Evolutionary conservation across 2,888 invertebrate genomes (phyloP).

Genomic region (Nemotelus nigrinus): DNA sequence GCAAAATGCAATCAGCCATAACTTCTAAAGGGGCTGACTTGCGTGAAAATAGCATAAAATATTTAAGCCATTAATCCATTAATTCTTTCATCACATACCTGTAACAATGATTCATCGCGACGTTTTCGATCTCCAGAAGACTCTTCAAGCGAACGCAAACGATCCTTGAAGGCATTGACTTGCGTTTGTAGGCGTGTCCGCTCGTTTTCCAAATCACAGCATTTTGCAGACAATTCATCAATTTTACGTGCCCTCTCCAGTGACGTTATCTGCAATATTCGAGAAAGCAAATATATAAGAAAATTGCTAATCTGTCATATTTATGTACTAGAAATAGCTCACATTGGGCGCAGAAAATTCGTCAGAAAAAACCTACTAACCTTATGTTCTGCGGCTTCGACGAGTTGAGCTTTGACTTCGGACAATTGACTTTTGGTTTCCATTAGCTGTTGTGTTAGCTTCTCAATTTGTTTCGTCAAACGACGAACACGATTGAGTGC

Average conservation of each 20-base stretch:
- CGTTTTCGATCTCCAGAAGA: slow-evolving; percentile 62
- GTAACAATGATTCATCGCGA: slow-evolving; percentile 63
- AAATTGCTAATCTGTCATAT: neutral
- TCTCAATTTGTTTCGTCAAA: slow-evolving; percentile 83
- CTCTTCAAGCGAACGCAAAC: slow-evolving; percentile 61
- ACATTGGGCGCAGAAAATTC: neutral
- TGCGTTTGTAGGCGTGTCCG: slow-evolving; percentile 69
- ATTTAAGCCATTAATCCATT: too few relatives aligned
- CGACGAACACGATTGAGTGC: slow-evolving; percentile 78
- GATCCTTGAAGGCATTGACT: slow-evolving; percentile 59
- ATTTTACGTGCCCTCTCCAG: slow-evolving; percentile 84
- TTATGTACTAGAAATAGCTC: neutral
- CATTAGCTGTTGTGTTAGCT: slow-evolving; percentile 79
- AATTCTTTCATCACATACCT: slow-evolving; percentile 55
- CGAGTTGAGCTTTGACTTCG: slow-evolving; percentile 85
- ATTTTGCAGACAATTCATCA: slow-evolving; percentile 82
- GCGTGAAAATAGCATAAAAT: too few relatives aligned
- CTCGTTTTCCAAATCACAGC: slow-evolving; percentile 83
- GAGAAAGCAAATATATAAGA: neutral
- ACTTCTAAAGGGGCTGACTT: too few relatives aligned
- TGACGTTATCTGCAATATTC: slow-evolving; percentile 74
- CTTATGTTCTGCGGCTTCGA: slow-evolving; percentile 88
- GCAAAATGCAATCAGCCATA: too few relatives aligned
- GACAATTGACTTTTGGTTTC: slow-evolving; percentile 85
- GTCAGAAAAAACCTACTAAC: slow-evolving; percentile 61